These are phyloP conservation scores for Copsychus sechellarum DNA, from an alignment of 2,113 vertebrate genomes.

Conservation along the genomic window DNA sequence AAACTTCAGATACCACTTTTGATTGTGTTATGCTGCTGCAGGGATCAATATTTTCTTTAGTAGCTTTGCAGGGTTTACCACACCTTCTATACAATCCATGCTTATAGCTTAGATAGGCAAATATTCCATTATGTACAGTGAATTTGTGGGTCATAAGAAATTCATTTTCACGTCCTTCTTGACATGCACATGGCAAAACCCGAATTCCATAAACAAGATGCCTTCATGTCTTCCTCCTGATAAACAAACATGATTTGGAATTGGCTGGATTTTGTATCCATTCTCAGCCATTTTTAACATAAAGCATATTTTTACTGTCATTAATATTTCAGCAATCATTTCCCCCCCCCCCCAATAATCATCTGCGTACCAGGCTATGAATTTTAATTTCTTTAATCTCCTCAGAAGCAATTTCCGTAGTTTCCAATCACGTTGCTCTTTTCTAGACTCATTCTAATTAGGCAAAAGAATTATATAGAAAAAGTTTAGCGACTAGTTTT, in stretches of 20 bases:
- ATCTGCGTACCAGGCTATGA: neutral
- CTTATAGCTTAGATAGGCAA: neutral
- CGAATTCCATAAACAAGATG: neutral
- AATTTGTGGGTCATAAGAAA: neutral
- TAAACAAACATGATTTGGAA: neutral
- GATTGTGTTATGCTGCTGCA: neutral
- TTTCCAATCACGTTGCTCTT: neutral
- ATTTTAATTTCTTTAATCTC: slow-evolving; percentile 31
- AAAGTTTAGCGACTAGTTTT: neutral
- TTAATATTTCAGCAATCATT: neutral
- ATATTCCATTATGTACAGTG: rapidly evolving
- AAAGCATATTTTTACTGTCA: neutral
- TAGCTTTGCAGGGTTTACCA: neutral
- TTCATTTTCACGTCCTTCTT: neutral
- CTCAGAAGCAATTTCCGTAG: neutral
- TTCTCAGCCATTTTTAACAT: neutral
- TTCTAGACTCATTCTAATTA: neutral
- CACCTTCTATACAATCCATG: neutral
- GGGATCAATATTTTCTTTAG: neutral
- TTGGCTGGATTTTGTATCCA: neutral
- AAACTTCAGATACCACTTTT: neutral
- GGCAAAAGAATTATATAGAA: neutral
- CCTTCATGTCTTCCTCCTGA: neutral
- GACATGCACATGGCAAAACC: rapidly evolving
- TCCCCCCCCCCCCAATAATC: neutral